Evolutionary conservation across 1,140 invertebrate species (phyloP), one percentile per base, ranked within the genome.

Genomic region (Manduca sexta): DNA sequence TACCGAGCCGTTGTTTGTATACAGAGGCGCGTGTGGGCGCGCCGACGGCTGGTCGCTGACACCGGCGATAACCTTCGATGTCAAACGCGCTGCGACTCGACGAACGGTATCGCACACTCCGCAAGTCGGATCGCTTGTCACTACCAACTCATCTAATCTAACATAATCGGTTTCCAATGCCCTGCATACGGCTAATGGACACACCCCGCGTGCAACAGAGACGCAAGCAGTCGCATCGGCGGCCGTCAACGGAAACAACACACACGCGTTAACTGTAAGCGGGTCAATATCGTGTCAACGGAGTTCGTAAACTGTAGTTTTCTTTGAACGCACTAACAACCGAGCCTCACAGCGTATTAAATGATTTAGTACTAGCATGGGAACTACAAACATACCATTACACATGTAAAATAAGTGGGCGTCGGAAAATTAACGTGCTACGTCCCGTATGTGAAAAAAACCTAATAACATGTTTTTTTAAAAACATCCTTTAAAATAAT

Each of bases 61-160:
- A 71, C 69, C 75, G 69, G 43, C 66, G 80, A 84, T 84, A 82
- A 84, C 78, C 80, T 84, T 80, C 74, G 69, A 71, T 80, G 77
- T 81, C 77, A 74, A 73, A 64, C 70, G 67, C 72, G 58, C 57
- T 55, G 51, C 60, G 40, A 46, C 49, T 60, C 65, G 50, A 47
- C 59, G 21, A 71, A 75, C 73, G 74, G 73, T 61, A 69, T 40
- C 61, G 54, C 21, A 56, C 58, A 68, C 53, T 42, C 56, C 55
- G 60, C 50, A 29, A 48, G 13, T 41, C 29, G 42, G 47, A 49
- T 41, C 26, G 42, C 31, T 13, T 34, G 33, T 10, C 31, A 14
- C 31, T 7, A 45, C 8, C 26, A 5, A 11, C 40, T 7, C 40
- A 14, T 29, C 7, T 29, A 13, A 42, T 12, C 10, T 13, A 7